These are phyloP conservation scores for Andrena bicolor DNA, from an alignment of 2,888 invertebrate genomes.

Conservation along the genomic window DNA sequence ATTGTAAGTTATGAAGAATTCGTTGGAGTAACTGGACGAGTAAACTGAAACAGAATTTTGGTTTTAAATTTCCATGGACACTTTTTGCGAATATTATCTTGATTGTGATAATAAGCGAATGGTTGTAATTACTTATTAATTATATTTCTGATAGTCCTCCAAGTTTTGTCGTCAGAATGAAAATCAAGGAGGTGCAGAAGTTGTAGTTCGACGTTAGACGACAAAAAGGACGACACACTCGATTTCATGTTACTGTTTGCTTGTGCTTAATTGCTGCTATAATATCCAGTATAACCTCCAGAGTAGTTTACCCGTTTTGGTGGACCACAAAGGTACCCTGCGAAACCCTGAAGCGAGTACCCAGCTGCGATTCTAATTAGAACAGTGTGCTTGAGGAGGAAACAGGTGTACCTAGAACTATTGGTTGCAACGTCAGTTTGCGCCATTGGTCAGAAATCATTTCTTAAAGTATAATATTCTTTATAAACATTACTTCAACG, in stretches of 20 bases:
- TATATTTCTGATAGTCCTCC: too few species aligned
- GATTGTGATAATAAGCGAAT: too few species aligned
- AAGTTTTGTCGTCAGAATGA: too few species aligned
- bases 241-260: not conserved
- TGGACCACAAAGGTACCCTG: constrained; percentile 36
- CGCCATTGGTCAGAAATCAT: not conserved
- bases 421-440: not conserved
- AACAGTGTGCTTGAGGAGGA: constrained; percentile 44
- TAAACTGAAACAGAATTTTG: too few species aligned
- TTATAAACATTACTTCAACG: too few species aligned
- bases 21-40: not conserved
- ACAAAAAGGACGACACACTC: not conserved
- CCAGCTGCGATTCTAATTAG: constrained; percentile 46
- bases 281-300: not conserved
- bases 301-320: constrained; percentile 18
- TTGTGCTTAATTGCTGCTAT: constrained; percentile 6
- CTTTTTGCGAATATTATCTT: too few species aligned
- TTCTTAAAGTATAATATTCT: too few species aligned
- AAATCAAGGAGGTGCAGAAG: not conserved
- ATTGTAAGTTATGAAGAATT: not conserved
- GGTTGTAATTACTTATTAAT: too few species aligned
- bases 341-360: constrained; percentile 52
- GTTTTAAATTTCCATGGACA: too few species aligned
- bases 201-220: not conserved
- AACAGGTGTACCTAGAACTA: not conserved